Conservation (phyloP, 2,888 invertebrate species). For the Nomada flava region DNA sequence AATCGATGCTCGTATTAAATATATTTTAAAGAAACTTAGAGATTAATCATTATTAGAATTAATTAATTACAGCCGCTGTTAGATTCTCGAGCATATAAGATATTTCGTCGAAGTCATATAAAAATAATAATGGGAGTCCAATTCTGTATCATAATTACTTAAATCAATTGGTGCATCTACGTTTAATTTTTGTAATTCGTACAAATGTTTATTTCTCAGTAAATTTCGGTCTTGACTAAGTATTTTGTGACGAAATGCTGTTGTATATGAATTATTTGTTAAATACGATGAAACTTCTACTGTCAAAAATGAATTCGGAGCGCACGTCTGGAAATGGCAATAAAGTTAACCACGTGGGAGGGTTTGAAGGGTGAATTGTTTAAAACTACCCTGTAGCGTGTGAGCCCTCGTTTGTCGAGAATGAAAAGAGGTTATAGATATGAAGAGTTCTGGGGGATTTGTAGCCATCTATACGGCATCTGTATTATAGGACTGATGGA, state of each 20-base stretch:
- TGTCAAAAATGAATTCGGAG: constrained; percentile 36
- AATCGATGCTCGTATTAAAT: too few species aligned
- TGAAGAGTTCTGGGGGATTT: constrained; percentile 78
- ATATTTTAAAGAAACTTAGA: too few species aligned
- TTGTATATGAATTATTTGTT: background rate
- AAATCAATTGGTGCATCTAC: too few species aligned
- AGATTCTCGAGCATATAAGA: too few species aligned
- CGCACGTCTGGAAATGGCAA: constrained; percentile 42
- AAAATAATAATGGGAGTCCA: too few species aligned
- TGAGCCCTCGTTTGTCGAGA: constrained; percentile 50
- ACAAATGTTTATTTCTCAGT: background rate
- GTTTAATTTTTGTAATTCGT: too few species aligned
- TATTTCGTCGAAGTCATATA: too few species aligned
- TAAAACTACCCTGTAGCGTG: constrained; percentile 68
- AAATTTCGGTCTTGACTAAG: background rate
- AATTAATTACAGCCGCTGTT: too few species aligned
- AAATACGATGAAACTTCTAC: constrained; percentile 7
- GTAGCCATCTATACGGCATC: constrained; percentile 76
- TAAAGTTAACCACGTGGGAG: constrained; percentile 52
- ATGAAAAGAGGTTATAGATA: constrained; percentile 76
- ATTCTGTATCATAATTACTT: too few species aligned
- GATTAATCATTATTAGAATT: too few species aligned
- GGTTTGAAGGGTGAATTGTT: constrained; percentile 69
- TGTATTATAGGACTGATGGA: constrained; percentile 71
- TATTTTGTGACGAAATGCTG: background rate